A percentile compares a stretch with the other conserved stretches of the same genome.
These are phyloP conservation scores for Mechanitis mazaeus DNA, from an alignment of 2,888 invertebrate species.

Conservation along the genomic window DNA sequence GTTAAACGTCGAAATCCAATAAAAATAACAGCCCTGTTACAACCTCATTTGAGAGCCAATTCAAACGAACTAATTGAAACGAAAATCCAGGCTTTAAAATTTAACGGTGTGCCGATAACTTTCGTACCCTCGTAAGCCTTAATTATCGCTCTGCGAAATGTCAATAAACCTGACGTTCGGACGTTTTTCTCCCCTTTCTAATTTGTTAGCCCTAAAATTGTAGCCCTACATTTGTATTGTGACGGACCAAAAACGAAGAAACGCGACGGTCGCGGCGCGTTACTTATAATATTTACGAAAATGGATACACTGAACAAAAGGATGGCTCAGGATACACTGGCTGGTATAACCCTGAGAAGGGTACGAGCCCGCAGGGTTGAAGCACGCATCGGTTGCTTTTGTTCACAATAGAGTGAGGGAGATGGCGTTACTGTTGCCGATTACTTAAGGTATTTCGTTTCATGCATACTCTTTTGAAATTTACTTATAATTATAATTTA, in stretches of 20 bases:
- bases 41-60: slow-evolving; percentile 43
- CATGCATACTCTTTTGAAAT: slow-evolving; percentile 28
- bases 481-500: not conserved
- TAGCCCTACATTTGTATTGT: slow-evolving; percentile 45
- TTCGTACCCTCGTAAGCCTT: slow-evolving; percentile 59
- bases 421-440: slow-evolving; percentile 43
- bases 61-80: slow-evolving; percentile 49
- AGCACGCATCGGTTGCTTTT: slow-evolving; percentile 52
- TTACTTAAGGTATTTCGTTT: slow-evolving; percentile 44
- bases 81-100: slow-evolving; percentile 58
- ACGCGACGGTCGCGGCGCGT: slow-evolving; percentile 15
- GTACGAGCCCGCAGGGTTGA: slow-evolving; percentile 63
- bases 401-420: slow-evolving; percentile 42
- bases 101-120: slow-evolving; percentile 62
- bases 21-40: slow-evolving; percentile 37
- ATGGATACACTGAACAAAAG: slow-evolving; percentile 27
- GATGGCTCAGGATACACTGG: slow-evolving; percentile 45
- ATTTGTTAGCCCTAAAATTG: slow-evolving; percentile 73
- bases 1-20: slow-evolving; percentile 33
- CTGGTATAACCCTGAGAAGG: slow-evolving; percentile 54
- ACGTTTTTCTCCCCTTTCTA: slow-evolving; percentile 68
- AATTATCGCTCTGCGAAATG: slow-evolving; percentile 69
- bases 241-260: slow-evolving; percentile 37
- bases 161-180: slow-evolving; percentile 69
- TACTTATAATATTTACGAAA: slow-evolving; percentile 23